Base-by-base conservation (phyloP, 2,888 invertebrate species). In the Lycocerus yunnanus region DNA sequence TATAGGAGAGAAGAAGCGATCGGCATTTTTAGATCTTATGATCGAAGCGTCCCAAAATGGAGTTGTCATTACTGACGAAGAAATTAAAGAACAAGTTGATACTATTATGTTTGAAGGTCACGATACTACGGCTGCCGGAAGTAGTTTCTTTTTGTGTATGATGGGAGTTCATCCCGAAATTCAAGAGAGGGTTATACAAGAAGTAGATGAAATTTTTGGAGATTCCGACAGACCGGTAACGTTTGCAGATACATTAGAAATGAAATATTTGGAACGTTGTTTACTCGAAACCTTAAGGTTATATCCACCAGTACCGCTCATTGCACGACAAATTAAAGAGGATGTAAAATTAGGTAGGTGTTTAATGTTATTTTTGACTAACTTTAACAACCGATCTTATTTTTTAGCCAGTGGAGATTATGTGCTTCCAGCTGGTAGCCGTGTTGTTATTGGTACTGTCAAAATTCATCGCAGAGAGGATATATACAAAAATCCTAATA, bases 31-130 rank as follows among this genome's bases (percentile, higher is more conserved):
- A 78, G 97, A 98, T 86, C 89, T 97, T 76, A 90, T 97, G 89
- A 91, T 97, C 59, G 95, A 96, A 86, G 93, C 95, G 73, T 92
- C 95, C 67, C 93, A 94, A 83, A 94, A 93, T 81, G 93, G 93
- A 13, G 91, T 89, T 71, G 91, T 90, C 63, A 91, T 95, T 77
- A 92, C 90, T 66, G 95, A 95, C 78, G 90, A 92, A 78, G 95
- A 95, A 87, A 94, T 95, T 78, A 94, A 94, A 85, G 94, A 95
- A 85, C 94, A 95, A 89, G 95, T 95, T 0, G 94, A 95, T 82
- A 95, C 95, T 0, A 95, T 95, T 73, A 95, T 95, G 95, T 95
- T 95, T 85, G 94, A 97, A 91, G 94, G 94, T 2, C 95, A 95
- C 85, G 95, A 95, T 83, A 95, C 95, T 9, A 95, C 94, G 0